These are phyloP conservation scores for Drosophila histrio DNA, from an alignment of 2,888 invertebrate species.

Conservation along the genomic window DNA sequence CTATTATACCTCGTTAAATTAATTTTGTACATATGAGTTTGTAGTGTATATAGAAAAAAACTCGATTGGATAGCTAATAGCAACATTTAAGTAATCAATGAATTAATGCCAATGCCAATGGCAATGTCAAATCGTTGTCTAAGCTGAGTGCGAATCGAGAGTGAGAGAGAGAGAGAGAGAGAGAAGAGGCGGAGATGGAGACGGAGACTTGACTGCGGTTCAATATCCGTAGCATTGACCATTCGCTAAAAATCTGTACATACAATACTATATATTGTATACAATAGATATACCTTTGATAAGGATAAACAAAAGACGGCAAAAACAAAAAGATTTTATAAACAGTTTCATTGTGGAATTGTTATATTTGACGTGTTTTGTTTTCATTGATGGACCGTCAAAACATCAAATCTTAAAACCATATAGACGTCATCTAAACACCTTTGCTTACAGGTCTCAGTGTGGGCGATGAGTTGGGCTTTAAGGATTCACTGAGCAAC, in stretches of 20 bases:
- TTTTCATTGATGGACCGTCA: conserved; percentile 40
- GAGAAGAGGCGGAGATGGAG: conserved; percentile 8
- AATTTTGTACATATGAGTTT: conserved; percentile 34
- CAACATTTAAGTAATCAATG: conserved; percentile 70
- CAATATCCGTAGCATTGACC: conserved; percentile 61
- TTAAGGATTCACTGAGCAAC: conserved; percentile 92
- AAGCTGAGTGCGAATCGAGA: conserved; percentile 27
- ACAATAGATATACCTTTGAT: conserved; percentile 22
- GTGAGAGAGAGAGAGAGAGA: conserved; percentile 11
- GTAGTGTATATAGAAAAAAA: conserved; percentile 29
- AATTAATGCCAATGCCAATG: conserved; percentile 81
- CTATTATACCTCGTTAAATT: not conserved
- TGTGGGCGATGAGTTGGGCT: conserved; percentile 93
- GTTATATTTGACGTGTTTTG: not conserved
- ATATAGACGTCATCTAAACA: conserved; percentile 19
- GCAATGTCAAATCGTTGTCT: conserved; percentile 36
- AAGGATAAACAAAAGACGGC: conserved; percentile 37
- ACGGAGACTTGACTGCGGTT: conserved; percentile 26
- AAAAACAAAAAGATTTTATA: conserved; percentile 59
- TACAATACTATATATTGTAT: conserved; percentile 23
- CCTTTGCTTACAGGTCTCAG: conserved; percentile 88
- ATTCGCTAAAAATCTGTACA: conserved; percentile 40
- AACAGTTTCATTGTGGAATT: conserved; percentile 35
- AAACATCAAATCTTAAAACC: not conserved
- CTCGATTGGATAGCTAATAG: conserved; percentile 37